These are phyloP conservation scores for Leuctra nigra DNA, from an alignment of 2,888 invertebrate species.

Conservation along the genomic window DNA sequence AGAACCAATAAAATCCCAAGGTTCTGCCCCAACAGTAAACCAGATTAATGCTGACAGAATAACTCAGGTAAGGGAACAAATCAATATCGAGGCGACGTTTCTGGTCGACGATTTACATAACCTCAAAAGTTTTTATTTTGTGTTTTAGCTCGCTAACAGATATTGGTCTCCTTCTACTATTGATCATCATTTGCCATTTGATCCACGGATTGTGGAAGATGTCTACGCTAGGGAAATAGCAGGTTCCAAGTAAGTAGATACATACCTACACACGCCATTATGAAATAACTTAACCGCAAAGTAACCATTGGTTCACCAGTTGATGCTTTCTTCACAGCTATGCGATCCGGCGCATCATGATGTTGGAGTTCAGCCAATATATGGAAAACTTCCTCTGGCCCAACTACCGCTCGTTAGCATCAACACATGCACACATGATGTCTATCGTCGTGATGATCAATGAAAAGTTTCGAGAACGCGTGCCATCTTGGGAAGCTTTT, in stretches of 20 bases:
- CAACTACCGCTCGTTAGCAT: constrained; percentile 69
- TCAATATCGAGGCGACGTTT: background rate
- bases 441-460: constrained; percentile 98
- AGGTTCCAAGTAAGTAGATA: constrained; percentile 66
- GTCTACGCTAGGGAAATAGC: constrained; percentile 84
- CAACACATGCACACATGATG: constrained; percentile 84
- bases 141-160: constrained; percentile 73
- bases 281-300: too few species aligned
- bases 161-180: constrained; percentile 89
- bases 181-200: constrained; percentile 63
- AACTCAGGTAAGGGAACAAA: constrained; percentile 62
- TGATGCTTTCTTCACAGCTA: too few species aligned
- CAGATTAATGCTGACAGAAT: constrained; percentile 88
- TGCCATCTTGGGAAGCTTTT: constrained; percentile 93
- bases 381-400: constrained; percentile 97
- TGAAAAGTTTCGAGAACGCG: constrained; percentile 95
- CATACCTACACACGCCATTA: background rate
- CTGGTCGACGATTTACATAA: constrained; percentile 5
- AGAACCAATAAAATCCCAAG: constrained; percentile 33
- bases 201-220: constrained; percentile 75
- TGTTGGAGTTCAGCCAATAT: constrained; percentile 96
- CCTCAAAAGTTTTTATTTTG: constrained; percentile 18
- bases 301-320: too few species aligned
- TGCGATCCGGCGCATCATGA: constrained; percentile 84
- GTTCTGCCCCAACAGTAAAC: constrained; percentile 71